Percentiles rank a stretch among this genome's conserved stretches.
phyloP scores from a whole-genome alignment of 1,140 invertebrate species.

The Neodiprion lecontei region DNA sequence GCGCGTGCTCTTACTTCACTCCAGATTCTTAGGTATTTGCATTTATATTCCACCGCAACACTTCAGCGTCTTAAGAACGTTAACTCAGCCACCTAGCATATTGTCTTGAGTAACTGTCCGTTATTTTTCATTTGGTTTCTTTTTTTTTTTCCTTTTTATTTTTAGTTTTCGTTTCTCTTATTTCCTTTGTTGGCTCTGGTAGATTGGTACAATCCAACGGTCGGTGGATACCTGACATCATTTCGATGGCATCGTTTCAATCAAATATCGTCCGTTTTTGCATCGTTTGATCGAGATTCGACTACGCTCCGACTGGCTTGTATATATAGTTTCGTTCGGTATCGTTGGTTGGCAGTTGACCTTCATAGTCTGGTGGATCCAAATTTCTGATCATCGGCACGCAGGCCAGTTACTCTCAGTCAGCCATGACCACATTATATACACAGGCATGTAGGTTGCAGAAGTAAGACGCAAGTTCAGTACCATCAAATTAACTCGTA shows the following conservation, averaged over 20 bases:
- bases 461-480: background rate
- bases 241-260: background rate
- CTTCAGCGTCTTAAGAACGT: background rate
- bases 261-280: background rate
- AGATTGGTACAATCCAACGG: background rate
- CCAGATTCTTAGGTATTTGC: conserved; percentile 5
- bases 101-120: background rate
- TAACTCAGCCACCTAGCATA: background rate
- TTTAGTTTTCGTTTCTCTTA: too few species aligned
- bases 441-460: too few species aligned
- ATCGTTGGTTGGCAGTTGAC: too few species aligned
- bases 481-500: background rate
- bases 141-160: background rate
- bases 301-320: background rate
- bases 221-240: background rate
- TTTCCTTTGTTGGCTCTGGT: background rate
- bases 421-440: too few species aligned
- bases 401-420: too few species aligned
- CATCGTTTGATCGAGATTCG: background rate
- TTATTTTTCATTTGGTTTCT: background rate
- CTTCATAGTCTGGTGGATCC: too few species aligned
- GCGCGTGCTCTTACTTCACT: conserved; percentile 1
- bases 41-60: background rate
- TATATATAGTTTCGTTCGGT: background rate
- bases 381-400: too few species aligned